These are phyloP conservation scores for Botrylloides violaceus DNA, from an alignment of 23 tunicate species.

Conservation along the genomic window DNA sequence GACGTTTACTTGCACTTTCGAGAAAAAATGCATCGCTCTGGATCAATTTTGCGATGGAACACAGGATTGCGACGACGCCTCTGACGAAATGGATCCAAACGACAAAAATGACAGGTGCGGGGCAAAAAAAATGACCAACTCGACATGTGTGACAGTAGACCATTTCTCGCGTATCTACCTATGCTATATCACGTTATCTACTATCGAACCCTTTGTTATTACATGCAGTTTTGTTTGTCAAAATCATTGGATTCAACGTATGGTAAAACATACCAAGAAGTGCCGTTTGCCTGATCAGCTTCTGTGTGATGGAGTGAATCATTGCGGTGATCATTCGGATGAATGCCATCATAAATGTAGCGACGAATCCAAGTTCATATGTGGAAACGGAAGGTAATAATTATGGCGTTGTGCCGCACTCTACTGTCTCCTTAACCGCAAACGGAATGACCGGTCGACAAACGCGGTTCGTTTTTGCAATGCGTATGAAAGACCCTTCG, in stretches of 20 bases:
- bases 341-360: conserved; percentile 53
- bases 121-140: no score
- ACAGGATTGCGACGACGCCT: conserved; percentile 54
- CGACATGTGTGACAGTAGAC: no score
- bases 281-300: conserved; percentile 33
- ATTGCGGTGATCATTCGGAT: conserved; percentile 86
- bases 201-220: no score
- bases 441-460: no score
- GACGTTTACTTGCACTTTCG: conserved; percentile 27
- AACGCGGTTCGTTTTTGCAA: no score
- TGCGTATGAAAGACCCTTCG: no score
- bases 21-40: conserved; percentile 28
- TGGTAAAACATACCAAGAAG: neutral
- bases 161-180: no score
- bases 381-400: conserved; percentile 44
- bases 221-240: conserved; percentile 21
- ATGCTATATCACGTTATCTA: no score
- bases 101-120: no score
- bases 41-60: conserved; percentile 67
- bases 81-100: conserved; percentile 49
- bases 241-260: conserved; percentile 21
- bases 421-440: no score
- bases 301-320: conserved; percentile 82
- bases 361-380: conserved; percentile 22
- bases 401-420: neutral